Conservation (phyloP, 2,888 invertebrate genomes). For the Agrotis clavis region DNA sequence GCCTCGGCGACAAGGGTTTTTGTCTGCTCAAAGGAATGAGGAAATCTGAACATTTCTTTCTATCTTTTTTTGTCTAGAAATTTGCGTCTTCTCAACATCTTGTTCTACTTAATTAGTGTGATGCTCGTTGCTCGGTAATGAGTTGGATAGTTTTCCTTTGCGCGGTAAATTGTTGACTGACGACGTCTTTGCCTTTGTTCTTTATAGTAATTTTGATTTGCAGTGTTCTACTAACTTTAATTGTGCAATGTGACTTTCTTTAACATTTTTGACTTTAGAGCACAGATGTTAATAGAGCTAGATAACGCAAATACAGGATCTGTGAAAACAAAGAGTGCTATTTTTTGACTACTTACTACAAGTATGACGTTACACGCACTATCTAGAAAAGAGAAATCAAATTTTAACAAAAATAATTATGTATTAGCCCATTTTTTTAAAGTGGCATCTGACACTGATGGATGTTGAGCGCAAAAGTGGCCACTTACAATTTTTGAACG, state of each 20-base stretch:
- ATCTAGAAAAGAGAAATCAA: too few species aligned
- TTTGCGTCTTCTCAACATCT: constrained; percentile 68
- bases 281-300: too few species aligned
- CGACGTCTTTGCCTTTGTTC: neutral
- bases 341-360: too few species aligned
- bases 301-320: too few species aligned
- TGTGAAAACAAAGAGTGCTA: too few species aligned
- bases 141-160: constrained; percentile 44
- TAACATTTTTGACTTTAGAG: neutral
- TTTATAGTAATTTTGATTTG: constrained; percentile 2
- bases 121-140: constrained; percentile 53
- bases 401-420: too few species aligned
- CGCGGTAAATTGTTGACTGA: constrained; percentile 31
- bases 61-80: constrained; percentile 65
- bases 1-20: constrained; percentile 78
- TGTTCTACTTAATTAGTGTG: constrained; percentile 73
- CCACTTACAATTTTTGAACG: too few species aligned
- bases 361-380: too few species aligned
- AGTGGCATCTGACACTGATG: too few species aligned
- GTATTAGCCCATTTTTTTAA: too few species aligned
- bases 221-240: constrained; percentile 6
- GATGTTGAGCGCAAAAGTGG: too few species aligned
- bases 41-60: constrained; percentile 81
- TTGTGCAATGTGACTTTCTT: constrained; percentile 9
- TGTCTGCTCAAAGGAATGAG: constrained; percentile 82